These are phyloP conservation scores for Anoura caudifer DNA, from an alignment of 2,113 vertebrate species.

Conservation along the genomic window DNA sequence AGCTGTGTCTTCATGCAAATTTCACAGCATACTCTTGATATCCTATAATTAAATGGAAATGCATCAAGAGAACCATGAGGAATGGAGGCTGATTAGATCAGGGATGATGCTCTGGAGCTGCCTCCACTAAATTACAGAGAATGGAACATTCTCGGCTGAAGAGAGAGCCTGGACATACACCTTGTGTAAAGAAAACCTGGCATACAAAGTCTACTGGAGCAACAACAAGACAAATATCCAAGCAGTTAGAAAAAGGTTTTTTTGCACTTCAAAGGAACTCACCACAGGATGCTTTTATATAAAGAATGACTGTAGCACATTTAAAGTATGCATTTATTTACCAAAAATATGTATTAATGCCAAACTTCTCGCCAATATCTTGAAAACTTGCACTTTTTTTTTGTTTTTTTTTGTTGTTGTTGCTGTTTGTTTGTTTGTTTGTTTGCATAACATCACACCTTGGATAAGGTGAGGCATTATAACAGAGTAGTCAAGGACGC, in stretches of 20 bases:
- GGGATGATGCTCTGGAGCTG: background rate
- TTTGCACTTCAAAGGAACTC: background rate
- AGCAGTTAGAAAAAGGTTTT: background rate
- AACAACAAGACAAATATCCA: background rate
- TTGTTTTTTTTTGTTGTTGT: background rate
- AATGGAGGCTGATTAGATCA: background rate
- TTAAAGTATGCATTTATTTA: background rate
- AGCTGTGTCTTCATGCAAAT: conserved; percentile 11
- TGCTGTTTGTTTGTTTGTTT: background rate
- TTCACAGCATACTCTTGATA: background rate
- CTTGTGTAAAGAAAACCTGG: background rate
- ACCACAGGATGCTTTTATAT: background rate
- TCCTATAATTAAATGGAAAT: background rate
- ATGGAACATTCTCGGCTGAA: background rate
- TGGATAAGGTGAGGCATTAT: background rate
- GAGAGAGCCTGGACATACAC: background rate
- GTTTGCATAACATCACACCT: background rate
- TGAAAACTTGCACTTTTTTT: background rate
- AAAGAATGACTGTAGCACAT: background rate
- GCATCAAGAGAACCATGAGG: background rate
- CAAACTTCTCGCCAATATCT: background rate
- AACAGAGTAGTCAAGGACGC: background rate
- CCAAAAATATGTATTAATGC: background rate
- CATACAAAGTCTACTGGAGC: background rate
- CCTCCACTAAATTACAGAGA: background rate